Base-by-base conservation (phyloP, 2,888 invertebrate genomes). In the Nemotelus nigrinus region DNA sequence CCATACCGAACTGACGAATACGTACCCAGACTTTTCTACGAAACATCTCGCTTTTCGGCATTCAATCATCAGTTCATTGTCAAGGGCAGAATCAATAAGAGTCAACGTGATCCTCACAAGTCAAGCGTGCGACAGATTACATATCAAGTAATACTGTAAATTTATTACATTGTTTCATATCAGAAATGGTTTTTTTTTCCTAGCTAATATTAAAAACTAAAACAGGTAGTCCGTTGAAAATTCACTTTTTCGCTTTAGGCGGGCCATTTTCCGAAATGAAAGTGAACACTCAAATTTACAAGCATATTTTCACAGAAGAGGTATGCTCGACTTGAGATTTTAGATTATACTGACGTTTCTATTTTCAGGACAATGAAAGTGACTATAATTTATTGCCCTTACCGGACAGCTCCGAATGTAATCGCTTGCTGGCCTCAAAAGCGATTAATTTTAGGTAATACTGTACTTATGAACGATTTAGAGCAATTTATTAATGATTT, bases 1-100 rank as follows among this genome's bases (percentile, higher is more conserved):
- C 97, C 97, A 78, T 97, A 96, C 88, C 93, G 97, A 82, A 96
- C 97, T 2, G 97, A 97, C 86, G 97, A 97, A 87, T 97, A 95
- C 87, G 94, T 97, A 80, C 95, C 97, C 87, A 96, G 96, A 88
- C 89, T 98, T 81, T 97, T 94, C 88, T 97, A 97, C 86, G 97
- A 98, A 89, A 95, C 96, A 67, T 93, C 94, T 76, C 92, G 97
- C 41, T 97, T 97, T 89, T 91, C 94, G 65, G 96, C 97, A 75
- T 96, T 97, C 89, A 94, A 93, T 84, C 93, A 94, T 85, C 96
- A 96, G 87, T 97, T 97, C 97, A 96, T 96, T 75, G 94, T 97
- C 75, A 97, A 97, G 88, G 96, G 96, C 1, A 92, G 94, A 84
- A 94, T 97, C 83, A 96, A 96, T 87, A 95, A 94, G 85, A 94